Percentiles rank a stretch among this genome's conserved stretches.
phyloP scores from a whole-genome alignment of 1,140 invertebrate species.

The Drosophila tani region DNA sequence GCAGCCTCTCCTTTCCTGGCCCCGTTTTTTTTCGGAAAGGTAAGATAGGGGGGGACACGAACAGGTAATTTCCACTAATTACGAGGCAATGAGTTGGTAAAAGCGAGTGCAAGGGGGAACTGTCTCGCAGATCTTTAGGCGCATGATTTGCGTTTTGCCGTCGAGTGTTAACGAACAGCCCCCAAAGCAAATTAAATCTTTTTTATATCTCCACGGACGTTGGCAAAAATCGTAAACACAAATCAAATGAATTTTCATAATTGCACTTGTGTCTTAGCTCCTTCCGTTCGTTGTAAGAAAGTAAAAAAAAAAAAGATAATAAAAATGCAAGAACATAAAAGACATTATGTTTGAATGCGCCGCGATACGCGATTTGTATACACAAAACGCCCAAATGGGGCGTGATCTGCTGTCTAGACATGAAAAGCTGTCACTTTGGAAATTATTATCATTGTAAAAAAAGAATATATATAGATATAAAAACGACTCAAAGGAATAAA shows the following conservation, averaged over 20 bases:
- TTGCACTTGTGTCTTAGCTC: conserved; percentile 68
- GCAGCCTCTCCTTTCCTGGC: conserved; percentile 10
- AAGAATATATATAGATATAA: neutral
- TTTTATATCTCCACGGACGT: conserved; percentile 36
- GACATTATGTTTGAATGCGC: conserved; percentile 41
- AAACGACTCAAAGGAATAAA: neutral
- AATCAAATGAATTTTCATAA: conserved; percentile 82
- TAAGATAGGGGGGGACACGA: conserved; percentile 27
- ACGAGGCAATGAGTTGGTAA: conserved; percentile 80
- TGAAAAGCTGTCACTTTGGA: conserved; percentile 21
- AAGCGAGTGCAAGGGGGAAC: conserved; percentile 50
- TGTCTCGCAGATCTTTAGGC: conserved; percentile 55
- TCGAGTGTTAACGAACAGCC: conserved; percentile 50
- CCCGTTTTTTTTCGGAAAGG: conserved; percentile 46
- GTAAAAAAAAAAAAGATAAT: neutral
- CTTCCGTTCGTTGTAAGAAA: conserved; percentile 40
- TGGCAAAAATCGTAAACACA: conserved; percentile 72
- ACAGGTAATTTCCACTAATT: conserved; percentile 81
- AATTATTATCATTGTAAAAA: conserved; percentile 12
- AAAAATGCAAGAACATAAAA: conserved; percentile 44
- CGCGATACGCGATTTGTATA: conserved; percentile 25
- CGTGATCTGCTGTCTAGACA: conserved; percentile 33
- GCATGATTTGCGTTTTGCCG: conserved; percentile 71
- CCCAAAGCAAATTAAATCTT: conserved; percentile 55
- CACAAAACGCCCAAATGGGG: conserved; percentile 9